Percentiles rank a stretch among this genome's conserved stretches.
These are phyloP conservation scores for Plestiodon gilberti DNA, from an alignment of 2,113 vertebrate species.

Conservation along the genomic window DNA sequence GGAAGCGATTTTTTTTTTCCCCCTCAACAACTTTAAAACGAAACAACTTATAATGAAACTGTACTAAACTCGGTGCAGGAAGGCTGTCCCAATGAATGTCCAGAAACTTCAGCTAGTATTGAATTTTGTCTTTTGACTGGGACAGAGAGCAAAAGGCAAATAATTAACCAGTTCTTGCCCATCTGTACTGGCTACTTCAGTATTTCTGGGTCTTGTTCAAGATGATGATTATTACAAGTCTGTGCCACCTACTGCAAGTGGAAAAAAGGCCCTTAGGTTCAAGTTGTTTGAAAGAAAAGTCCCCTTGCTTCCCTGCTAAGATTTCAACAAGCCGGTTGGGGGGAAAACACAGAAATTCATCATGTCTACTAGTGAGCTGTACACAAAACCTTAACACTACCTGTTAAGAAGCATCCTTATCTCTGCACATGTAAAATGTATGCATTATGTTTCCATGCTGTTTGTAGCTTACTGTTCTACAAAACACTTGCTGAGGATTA, in stretches of 20 bases:
- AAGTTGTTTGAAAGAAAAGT: background rate
- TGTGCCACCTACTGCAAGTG: background rate
- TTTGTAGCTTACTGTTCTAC: conserved; percentile 43
- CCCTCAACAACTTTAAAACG: no score
- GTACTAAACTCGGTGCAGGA: no score
- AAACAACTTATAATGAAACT: no score
- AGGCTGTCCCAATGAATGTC: background rate
- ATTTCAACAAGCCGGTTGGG: background rate
- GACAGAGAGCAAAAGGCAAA: background rate
- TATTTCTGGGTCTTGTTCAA: background rate
- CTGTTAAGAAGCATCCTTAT: background rate
- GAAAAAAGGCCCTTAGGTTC: background rate
- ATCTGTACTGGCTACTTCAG: no score
- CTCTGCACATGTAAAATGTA: conserved; percentile 39
- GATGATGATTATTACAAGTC: background rate
- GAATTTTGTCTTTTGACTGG: background rate
- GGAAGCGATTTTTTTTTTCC: no score
- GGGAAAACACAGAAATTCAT: background rate
- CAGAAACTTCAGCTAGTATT: background rate
- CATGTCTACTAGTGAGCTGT: conserved; percentile 7
- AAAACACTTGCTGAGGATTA: conserved; percentile 39
- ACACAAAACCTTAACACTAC: background rate
- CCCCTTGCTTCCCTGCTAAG: background rate
- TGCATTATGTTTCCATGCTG: background rate
- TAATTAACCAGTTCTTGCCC: background rate